Conservation (phyloP, 2,113 vertebrate species). For the Psettodes erumei region DNA sequence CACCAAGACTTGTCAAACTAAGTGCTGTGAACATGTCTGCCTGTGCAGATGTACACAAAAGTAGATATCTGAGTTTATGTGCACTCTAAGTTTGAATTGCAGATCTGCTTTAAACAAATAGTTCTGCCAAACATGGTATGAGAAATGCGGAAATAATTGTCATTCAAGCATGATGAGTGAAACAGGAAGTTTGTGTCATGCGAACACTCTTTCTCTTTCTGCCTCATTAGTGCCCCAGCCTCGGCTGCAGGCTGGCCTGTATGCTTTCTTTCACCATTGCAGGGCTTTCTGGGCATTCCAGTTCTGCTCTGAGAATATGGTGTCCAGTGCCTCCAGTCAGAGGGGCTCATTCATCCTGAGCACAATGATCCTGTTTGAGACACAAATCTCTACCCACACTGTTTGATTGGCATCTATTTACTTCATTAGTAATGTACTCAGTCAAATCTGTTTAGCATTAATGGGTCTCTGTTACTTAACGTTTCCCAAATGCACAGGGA, state of each 20-base stretch:
- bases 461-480: constrained; percentile 37
- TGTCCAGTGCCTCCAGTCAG: constrained; percentile 55
- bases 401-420: constrained; percentile 70
- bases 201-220: constrained; percentile 7
- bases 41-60: background rate
- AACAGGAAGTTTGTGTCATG: constrained; percentile 49
- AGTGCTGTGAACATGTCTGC: background rate
- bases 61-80: background rate
- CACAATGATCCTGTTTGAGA: constrained; percentile 70
- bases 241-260: constrained; percentile 43
- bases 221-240: constrained; percentile 14
- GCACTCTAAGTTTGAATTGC: background rate
- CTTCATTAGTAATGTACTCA: constrained; percentile 64
- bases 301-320: constrained; percentile 57
- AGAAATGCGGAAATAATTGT: constrained; percentile 38
- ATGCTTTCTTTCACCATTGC: constrained; percentile 32
- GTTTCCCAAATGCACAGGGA: constrained; percentile 13
- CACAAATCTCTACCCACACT: constrained; percentile 48
- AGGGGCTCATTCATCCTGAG: constrained; percentile 74
- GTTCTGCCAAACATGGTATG: background rate
- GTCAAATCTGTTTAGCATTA: constrained; percentile 42
- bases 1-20: constrained; percentile 23
- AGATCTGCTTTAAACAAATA: background rate
- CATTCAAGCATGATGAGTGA: background rate
- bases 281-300: constrained; percentile 64